Percentiles rank a stretch among this genome's conserved stretches.
phyloP scores from a whole-genome alignment of 2,888 invertebrate species.

The Eupithecia exiguata region DNA sequence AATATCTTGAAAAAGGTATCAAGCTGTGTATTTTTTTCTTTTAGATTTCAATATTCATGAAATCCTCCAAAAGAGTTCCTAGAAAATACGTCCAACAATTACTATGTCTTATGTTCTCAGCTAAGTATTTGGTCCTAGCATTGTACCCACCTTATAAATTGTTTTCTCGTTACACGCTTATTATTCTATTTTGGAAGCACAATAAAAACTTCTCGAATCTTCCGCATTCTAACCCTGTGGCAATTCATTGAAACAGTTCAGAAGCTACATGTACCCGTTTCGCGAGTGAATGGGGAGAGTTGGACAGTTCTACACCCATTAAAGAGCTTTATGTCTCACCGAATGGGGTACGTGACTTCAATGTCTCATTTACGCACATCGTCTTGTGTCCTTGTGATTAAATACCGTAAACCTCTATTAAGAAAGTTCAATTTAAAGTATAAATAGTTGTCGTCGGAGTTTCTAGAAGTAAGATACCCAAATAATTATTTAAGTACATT shows the following conservation, averaged over 20 bases:
- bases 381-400: conserved; percentile 49
- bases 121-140: neutral
- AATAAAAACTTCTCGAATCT: conserved; percentile 13
- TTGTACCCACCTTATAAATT: neutral
- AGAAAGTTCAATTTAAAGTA: conserved; percentile 30
- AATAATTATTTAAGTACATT: neutral
- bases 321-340: conserved; percentile 71
- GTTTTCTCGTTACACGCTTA: neutral
- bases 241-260: conserved; percentile 47
- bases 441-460: neutral
- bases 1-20: neutral
- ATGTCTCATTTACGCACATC: conserved; percentile 61
- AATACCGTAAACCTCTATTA: conserved; percentile 30
- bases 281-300: conserved; percentile 68
- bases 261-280: conserved; percentile 45
- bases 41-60: neutral
- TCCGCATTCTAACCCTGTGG: conserved; percentile 31
- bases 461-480: neutral
- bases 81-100: neutral
- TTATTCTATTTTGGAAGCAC: conserved; percentile 9
- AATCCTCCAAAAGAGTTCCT: neutral
- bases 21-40: too few species aligned
- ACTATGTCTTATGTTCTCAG: neutral
- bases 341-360: conserved; percentile 73
- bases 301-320: conserved; percentile 74